A percentile compares a stretch with the other conserved stretches of the same genome.
Conservation (phyloP, 2,113 vertebrate species). For the Calyptomena viridis region DNA sequence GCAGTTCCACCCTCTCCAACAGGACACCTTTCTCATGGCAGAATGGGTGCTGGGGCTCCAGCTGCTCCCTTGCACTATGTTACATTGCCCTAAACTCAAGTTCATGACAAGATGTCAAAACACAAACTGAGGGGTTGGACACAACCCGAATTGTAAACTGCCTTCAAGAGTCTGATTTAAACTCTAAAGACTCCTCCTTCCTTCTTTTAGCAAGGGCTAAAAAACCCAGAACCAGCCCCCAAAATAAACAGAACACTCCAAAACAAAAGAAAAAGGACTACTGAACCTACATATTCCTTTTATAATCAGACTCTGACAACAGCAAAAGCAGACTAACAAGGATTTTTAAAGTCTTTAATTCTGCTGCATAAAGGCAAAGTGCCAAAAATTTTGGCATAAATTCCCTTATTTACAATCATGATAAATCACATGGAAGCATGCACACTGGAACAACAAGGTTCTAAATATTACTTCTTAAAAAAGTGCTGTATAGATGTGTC, state of each 20-base stretch:
- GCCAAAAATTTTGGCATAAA: neutral
- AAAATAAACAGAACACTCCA: neutral
- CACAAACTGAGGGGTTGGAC: neutral
- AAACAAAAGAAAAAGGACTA: neutral
- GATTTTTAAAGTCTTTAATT: constrained; percentile 10
- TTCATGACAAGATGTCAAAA: neutral
- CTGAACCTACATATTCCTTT: neutral
- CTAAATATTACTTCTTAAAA: neutral
- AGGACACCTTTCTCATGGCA: neutral
- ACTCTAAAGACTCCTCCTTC: neutral
- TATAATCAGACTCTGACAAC: neutral
- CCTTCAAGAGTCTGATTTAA: neutral
- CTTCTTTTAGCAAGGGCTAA: neutral
- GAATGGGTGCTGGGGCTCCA: neutral
- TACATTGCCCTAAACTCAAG: neutral
- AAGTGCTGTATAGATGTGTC: constrained; percentile 3
- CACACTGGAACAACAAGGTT: neutral
- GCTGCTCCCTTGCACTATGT: neutral
- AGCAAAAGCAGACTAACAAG: neutral
- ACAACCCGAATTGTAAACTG: neutral
- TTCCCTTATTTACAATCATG: constrained; percentile 10
- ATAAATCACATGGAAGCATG: neutral
- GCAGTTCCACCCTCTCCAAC: neutral
- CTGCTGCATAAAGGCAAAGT: constrained; percentile 13
- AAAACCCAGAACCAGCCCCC: neutral